Evolutionary conservation across 2,797 vertebrate genomes (phyloP).

Genomic region (Sebastolobus alascanus): DNA sequence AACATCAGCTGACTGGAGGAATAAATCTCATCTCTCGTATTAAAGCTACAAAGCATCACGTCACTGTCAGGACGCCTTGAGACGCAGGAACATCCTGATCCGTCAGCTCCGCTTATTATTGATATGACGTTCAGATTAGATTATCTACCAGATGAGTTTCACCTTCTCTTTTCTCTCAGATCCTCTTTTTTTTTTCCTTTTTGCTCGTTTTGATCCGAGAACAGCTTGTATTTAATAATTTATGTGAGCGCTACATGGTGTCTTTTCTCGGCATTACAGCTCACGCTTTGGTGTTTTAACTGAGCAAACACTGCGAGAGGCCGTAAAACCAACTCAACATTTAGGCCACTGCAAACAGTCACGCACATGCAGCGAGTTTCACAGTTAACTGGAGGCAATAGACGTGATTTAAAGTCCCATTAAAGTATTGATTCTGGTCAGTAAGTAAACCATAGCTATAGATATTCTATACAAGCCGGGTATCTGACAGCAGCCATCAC

Average conservation of each 20-base stretch:
- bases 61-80: slow-evolving; percentile 14
- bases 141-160: slow-evolving; percentile 15
- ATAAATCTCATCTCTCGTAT: slow-evolving; percentile 66
- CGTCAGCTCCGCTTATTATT: slow-evolving; percentile 9
- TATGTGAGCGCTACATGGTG: not conserved
- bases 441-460: slow-evolving; percentile 64
- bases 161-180: not conserved
- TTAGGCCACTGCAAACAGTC: slow-evolving; percentile 28
- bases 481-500: slow-evolving; percentile 50
- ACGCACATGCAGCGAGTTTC: slow-evolving; percentile 3
- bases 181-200: not conserved
- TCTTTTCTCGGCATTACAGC: slow-evolving; percentile 14
- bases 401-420: slow-evolving; percentile 57
- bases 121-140: slow-evolving; percentile 7
- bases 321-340: slow-evolving; percentile 36
- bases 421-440: slow-evolving; percentile 61
- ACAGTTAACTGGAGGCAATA: slow-evolving; percentile 44
- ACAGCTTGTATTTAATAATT: slow-evolving; percentile 26
- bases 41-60: slow-evolving; percentile 48
- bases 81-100: slow-evolving; percentile 28
- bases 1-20: slow-evolving; percentile 64
- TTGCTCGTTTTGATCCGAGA: not conserved
- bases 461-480: slow-evolving; percentile 36
- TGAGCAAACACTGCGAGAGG: slow-evolving; percentile 18
- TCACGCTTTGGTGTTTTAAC: slow-evolving; percentile 21